Percentiles rank a stretch among this genome's conserved stretches.
Conservation (phyloP, 1,140 invertebrate genomes). For the Gyrodactylus salaris region DNA sequence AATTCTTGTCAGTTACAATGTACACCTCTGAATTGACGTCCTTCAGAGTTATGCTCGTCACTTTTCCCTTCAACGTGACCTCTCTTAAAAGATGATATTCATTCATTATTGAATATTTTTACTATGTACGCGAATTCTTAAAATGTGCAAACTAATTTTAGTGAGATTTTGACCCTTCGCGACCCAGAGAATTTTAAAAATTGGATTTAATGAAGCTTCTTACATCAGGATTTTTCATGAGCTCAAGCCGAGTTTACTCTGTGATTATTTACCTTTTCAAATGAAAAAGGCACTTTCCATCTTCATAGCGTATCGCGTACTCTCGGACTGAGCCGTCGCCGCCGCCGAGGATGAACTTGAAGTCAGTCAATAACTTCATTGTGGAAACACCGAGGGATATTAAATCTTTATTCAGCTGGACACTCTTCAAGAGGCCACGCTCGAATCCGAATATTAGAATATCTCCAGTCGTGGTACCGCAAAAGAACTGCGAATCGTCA, state of each 20-base stretch:
- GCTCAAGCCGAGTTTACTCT: too few species aligned
- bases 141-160: too few species aligned
- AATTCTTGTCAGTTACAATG: not conserved
- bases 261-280: too few species aligned
- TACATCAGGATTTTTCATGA: too few species aligned
- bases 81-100: not conserved
- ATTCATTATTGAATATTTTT: not conserved
- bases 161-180: too few species aligned
- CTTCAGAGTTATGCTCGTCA: not conserved
- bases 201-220: too few species aligned
- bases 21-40: not conserved
- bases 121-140: too few species aligned
- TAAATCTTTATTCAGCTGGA: slow-evolving; percentile 16
- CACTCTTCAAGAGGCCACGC: slow-evolving; percentile 13
- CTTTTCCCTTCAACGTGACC: not conserved
- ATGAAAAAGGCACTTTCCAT: too few species aligned
- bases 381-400: slow-evolving; percentile 29
- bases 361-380: slow-evolving; percentile 26
- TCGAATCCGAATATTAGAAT: slow-evolving; percentile 23
- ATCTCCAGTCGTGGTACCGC: slow-evolving; percentile 45
- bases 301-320: too few species aligned
- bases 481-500: slow-evolving; percentile 36
- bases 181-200: too few species aligned
- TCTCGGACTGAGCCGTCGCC: slow-evolving; percentile 42
- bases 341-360: slow-evolving; percentile 27